Percentiles rank a stretch among this genome's conserved stretches.
Evolutionary conservation across 2,888 invertebrate genomes (phyloP).

Genomic region (Volucella zonaria): DNA sequence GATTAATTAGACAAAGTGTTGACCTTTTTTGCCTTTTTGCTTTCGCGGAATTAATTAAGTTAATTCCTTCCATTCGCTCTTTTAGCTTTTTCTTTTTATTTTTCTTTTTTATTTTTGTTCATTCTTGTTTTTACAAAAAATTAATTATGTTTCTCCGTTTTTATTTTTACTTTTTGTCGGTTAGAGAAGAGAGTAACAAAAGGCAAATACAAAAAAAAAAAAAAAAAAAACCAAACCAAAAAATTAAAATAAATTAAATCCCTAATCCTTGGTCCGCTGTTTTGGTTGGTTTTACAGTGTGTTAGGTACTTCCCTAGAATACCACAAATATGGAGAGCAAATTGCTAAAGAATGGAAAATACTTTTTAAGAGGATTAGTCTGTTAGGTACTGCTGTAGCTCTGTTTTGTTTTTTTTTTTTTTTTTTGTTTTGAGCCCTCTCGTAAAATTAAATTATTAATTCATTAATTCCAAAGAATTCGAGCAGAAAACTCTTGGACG

Average conservation of each 20-base stretch:
- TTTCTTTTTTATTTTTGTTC: background rate
- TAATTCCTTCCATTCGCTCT: slow-evolving; percentile 57
- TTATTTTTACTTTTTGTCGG: background rate
- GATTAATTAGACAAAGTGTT: slow-evolving; percentile 74
- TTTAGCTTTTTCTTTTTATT: background rate
- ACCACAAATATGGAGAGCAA: slow-evolving; percentile 35
- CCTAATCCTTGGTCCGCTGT: slow-evolving; percentile 48
- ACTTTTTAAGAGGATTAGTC: slow-evolving; percentile 63
- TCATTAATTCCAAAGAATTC: slow-evolving; percentile 46
- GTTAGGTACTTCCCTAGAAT: slow-evolving; percentile 5
- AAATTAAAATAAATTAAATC: slow-evolving; percentile 25
- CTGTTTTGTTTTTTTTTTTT: background rate
- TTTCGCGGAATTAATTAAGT: slow-evolving; percentile 70
- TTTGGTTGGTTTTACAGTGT: slow-evolving; percentile 1
- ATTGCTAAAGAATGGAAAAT: slow-evolving; percentile 55
- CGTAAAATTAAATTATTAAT: slow-evolving; percentile 63
- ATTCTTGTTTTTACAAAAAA: slow-evolving; percentile 46
- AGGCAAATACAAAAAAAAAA: too few relatives aligned
- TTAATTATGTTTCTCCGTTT: slow-evolving; percentile 52
- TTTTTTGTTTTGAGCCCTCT: slow-evolving; percentile 18
- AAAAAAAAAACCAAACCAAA: slow-evolving; percentile 2
- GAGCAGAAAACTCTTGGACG: slow-evolving; percentile 10
- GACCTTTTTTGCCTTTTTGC: slow-evolving; percentile 61
- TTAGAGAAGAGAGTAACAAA: too few relatives aligned
- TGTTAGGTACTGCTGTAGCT: background rate